Evolutionary conservation across 2,888 invertebrate genomes (phyloP), one percentile per base, ranked within the genome.

Genomic region (Melangyna quadrimaculata): DNA sequence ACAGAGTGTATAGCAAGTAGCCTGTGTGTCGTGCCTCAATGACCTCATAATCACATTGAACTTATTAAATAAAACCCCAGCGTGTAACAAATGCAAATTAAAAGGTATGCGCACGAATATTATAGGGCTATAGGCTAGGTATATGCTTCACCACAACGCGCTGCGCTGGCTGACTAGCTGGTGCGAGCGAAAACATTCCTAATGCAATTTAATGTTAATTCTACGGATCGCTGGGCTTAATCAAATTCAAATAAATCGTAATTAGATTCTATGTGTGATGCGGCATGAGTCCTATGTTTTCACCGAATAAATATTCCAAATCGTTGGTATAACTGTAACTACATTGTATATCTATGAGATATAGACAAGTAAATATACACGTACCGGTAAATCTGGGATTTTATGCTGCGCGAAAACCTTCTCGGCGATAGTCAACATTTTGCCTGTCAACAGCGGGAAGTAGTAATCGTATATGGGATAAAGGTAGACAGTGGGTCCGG

Each of bases 171-270:
- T n/a, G n/a, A n/a, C n/a, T n/a, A n/a, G n/a, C n/a, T n/a, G n/a
- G n/a, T n/a, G n/a, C 1, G 45, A 5, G 61, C 69, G 84, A 57
- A 57, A 61, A 77, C 22, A 81, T 55, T 88, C 89, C 89, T 91
- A 91, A 91, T 91, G 88, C 89, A 91, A 91, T 91, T 91, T 89
- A 89, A 90, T 91, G 89, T 91, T 91, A 91, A 91, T 91, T 91
- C 90, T 90, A 89, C 89, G 91, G 90, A 89, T 91, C 90, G 90
- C 89, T 91, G 90, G 89, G 88, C 89, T 88, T 91, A 91, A 91
- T 91, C 89, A 90, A 91, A 90, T 90, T 88, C 88, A 90, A 90
- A 90, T 91, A 90, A 90, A 87, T 82, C 67, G 89, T 91, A 91
- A 90, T 91, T 91, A 89, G 89, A 90, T 90, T 89, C 88, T 55